Percentiles rank a stretch among this genome's conserved stretches.
Evolutionary conservation across 2,797 vertebrate genomes (phyloP).

Genomic region (Ficedula albicollis): DNA sequence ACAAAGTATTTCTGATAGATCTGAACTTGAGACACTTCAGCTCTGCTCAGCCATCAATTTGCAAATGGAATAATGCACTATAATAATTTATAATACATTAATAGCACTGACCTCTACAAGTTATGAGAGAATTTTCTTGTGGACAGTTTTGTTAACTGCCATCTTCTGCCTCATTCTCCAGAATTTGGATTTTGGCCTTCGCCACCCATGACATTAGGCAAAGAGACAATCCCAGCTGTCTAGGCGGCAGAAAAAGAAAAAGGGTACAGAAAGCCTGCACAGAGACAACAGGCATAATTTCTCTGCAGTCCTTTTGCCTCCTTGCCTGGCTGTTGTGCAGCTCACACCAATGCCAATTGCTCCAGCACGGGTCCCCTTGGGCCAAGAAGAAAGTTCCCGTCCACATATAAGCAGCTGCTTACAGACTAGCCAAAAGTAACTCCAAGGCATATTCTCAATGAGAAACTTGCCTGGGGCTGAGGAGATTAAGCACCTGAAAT

Average conservation of each 20-base stretch:
- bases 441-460: background rate
- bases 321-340: background rate
- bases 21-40: background rate
- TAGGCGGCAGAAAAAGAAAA: background rate
- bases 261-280: background rate
- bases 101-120: background rate
- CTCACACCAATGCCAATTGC: background rate
- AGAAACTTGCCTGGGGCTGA: conserved; percentile 3
- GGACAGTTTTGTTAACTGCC: background rate
- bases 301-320: background rate
- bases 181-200: background rate
- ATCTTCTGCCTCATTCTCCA: background rate
- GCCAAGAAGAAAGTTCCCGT: background rate
- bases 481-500: conserved; percentile 31
- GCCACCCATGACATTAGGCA: background rate
- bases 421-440: conserved; percentile 9
- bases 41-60: background rate
- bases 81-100: background rate
- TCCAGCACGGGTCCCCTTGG: background rate
- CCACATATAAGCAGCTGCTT: background rate
- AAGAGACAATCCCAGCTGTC: background rate
- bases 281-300: background rate
- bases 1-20: background rate
- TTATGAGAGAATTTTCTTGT: background rate
- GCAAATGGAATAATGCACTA: background rate